A percentile compares a stretch with the other conserved stretches of the same genome.
Evolutionary conservation across 2,888 invertebrate genomes (phyloP).

Genomic region (Cerastoderma edule): DNA sequence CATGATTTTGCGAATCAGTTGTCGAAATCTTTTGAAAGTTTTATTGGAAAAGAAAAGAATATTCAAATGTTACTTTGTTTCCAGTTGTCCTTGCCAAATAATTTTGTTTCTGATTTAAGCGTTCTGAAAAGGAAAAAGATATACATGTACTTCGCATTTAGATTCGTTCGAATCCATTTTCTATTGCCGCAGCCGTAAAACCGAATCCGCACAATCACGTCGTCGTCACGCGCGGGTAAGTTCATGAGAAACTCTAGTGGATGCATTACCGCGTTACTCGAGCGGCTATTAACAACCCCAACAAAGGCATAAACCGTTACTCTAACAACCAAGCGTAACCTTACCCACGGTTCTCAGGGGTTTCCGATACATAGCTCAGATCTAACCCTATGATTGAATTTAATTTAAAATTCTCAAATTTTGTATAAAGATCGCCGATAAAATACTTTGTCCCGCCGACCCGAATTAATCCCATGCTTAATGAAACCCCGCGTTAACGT

Average conservation of each 20-base stretch:
- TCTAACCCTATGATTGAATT: slow-evolving; percentile 20
- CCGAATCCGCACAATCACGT: background rate
- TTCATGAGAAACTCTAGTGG: slow-evolving; percentile 9
- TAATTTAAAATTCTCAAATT: slow-evolving; percentile 22
- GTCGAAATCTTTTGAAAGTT: no score
- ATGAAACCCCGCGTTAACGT: no score
- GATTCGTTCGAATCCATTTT: no score
- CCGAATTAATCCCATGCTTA: no score
- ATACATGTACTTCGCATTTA: no score
- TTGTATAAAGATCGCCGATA: slow-evolving; percentile 20
- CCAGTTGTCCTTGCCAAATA: no score
- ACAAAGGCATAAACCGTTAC: slow-evolving; percentile 23
- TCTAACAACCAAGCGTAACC: slow-evolving; percentile 14
- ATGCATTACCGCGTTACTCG: background rate
- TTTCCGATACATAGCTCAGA: slow-evolving; percentile 18
- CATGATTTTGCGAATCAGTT: no score
- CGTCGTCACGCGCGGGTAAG: slow-evolving; percentile 12
- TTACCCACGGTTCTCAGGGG: slow-evolving; percentile 9
- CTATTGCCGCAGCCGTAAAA: no score
- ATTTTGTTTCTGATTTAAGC: no score
- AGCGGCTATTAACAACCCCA: slow-evolving; percentile 3
- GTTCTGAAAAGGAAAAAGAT: no score
- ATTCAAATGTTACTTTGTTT: no score
- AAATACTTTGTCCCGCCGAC: slow-evolving; percentile 18
- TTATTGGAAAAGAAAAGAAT: no score